These are phyloP conservation scores for Ypsolopha sequella DNA, from an alignment of 2,888 invertebrate species.

Conservation along the genomic window DNA sequence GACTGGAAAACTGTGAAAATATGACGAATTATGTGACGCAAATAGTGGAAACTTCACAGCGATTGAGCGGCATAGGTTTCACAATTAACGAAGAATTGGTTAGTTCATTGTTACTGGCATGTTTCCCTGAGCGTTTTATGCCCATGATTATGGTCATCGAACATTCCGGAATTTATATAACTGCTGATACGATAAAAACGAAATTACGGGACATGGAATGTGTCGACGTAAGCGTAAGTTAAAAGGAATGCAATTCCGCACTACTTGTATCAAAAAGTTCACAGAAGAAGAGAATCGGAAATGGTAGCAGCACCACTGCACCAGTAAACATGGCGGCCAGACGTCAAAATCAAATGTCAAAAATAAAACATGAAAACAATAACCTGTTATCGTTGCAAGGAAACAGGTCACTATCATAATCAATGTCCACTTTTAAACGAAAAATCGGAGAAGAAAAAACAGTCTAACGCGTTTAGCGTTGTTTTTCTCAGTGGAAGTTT, in stretches of 20 bases:
- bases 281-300: background rate
- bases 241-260: background rate
- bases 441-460: background rate
- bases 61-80: constrained; percentile 10
- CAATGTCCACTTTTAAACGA: constrained; percentile 1
- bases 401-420: constrained; percentile 5
- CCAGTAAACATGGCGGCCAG: background rate
- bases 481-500: constrained; percentile 8
- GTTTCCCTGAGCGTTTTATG: constrained; percentile 2
- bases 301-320: background rate
- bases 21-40: constrained; percentile 10
- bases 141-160: constrained; percentile 15
- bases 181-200: constrained; percentile 19
- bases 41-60: constrained; percentile 10
- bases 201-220: constrained; percentile 18
- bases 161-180: constrained; percentile 14
- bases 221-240: background rate
- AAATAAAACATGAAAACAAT: background rate
- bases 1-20: constrained; percentile 9
- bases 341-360: background rate
- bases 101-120: constrained; percentile 7
- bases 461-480: constrained; percentile 9
- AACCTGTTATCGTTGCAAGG: background rate
- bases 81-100: constrained; percentile 12
- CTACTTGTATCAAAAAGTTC: background rate